phyloP scores from a whole-genome alignment of 2,797 vertebrate species.

The Typhlichthys eigenmanni region DNA sequence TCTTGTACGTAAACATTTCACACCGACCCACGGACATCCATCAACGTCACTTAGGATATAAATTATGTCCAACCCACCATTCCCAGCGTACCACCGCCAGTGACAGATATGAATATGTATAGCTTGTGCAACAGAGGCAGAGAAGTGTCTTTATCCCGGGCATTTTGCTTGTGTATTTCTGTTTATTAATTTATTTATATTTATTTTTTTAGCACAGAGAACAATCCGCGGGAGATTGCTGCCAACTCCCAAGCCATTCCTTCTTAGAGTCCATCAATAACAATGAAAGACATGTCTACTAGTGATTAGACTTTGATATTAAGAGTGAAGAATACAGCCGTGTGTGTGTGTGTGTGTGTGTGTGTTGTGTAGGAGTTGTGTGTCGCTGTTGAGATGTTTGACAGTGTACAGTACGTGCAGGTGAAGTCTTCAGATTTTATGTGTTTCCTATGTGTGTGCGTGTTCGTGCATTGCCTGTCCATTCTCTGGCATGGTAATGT shows the following conservation, averaged over 20 bases:
- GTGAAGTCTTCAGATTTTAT: not conserved
- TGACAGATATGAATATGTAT: slow-evolving; percentile 61
- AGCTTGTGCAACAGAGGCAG: slow-evolving; percentile 34
- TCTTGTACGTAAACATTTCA: slow-evolving; percentile 51
- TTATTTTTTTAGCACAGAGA: slow-evolving; percentile 4
- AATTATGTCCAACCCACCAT: slow-evolving; percentile 45
- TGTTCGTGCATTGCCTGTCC: slow-evolving; percentile 18
- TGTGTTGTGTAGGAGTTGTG: slow-evolving; percentile 7
- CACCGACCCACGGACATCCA: slow-evolving; percentile 49
- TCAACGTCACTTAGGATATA: slow-evolving; percentile 63
- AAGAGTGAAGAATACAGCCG: slow-evolving; percentile 33
- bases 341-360: slow-evolving; percentile 6
- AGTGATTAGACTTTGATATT: slow-evolving; percentile 62
- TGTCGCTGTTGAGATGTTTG: slow-evolving; percentile 20
- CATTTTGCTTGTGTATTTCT: slow-evolving; percentile 26
- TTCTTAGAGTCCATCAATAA: slow-evolving; percentile 63
- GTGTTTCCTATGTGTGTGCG: not conserved
- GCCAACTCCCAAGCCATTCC: slow-evolving; percentile 40
- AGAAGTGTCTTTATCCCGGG: slow-evolving; percentile 31
- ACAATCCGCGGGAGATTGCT: slow-evolving; percentile 26
- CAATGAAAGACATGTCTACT: slow-evolving; percentile 56
- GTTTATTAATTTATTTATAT: not conserved
- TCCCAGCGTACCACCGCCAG: slow-evolving; percentile 31
- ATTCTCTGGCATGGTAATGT: slow-evolving; percentile 10
- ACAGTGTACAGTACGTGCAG: too few species aligned